Evolutionary conservation across 2,797 vertebrate species (phyloP), one percentile per base, ranked within the genome.

Genomic region (Pitangus sulphuratus): DNA sequence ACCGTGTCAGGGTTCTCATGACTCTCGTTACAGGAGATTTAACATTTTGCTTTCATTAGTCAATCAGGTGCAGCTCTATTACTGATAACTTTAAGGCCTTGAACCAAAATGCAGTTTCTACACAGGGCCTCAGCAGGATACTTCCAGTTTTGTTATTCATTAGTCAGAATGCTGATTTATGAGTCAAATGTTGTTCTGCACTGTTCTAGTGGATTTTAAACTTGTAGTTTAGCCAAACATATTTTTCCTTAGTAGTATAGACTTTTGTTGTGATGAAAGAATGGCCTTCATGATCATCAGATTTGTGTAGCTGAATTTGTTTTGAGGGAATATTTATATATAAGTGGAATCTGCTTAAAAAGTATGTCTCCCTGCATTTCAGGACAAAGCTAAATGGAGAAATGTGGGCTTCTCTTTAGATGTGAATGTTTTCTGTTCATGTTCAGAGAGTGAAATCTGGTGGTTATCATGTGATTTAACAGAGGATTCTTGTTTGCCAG

Each of bases 1-100:
- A 28, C 44, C 0, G 1, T 85, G 82, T 68, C 31, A 57, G 83
- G 42, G 69, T 62, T 86, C 71, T 87, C 56, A 6, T 78, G 81
- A 60, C 50, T 69, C 78, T 65, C 16, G 35, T 83, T 89, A 90
- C 65, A 94, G 92, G 91, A 92, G 96, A 95, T 89, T 62, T 75
- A 91, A 89, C 72, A 35, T 96, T 97, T 97, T 96, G 64, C 54
- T 92, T 94, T 91, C 81, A 81, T 91, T 91, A 88, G 75, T 91
- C 61, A 85, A 62, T 96, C 79, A 89, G 91, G 72, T 96, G 72
- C 62, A 72, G 76, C 47, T 75, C 79, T 89, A n/a, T 79, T 86
- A 26, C 83, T 92, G 95, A 95, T 93, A 93, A 89, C 50, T 87
- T 79, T 81, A 76, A 89, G 91, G 48, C 15, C 45, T 65, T 65